Evolutionary conservation across 2,113 vertebrate species (phyloP).

Genomic region (Grallaria varia): DNA sequence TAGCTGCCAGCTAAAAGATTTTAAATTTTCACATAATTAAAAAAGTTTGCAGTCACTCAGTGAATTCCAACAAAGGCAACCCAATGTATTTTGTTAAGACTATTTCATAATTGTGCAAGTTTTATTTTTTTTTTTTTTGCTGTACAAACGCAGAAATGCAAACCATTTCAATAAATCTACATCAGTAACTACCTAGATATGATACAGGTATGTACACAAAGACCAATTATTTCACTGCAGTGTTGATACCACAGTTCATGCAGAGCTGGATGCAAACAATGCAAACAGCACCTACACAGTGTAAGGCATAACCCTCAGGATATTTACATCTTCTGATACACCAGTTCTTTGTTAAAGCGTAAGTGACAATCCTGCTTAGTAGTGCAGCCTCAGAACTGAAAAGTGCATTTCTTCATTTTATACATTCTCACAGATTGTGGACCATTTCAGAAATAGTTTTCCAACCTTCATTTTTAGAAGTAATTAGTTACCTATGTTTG

Average conservation of each 20-base stretch:
- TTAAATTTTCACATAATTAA: background rate
- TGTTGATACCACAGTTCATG: background rate
- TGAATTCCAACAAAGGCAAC: background rate
- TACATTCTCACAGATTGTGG: background rate
- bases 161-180: slow-evolving; percentile 8
- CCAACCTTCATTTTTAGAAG: background rate
- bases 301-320: background rate
- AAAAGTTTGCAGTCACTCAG: background rate
- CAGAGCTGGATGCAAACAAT: background rate
- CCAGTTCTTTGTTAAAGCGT: background rate
- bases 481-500: background rate
- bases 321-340: background rate
- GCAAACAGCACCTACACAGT: slow-evolving; percentile 1
- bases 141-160: slow-evolving; percentile 51
- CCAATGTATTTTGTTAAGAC: background rate
- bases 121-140: slow-evolving; percentile 54
- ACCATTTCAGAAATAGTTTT: background rate
- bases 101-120: background rate
- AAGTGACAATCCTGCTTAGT: background rate
- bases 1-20: background rate
- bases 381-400: slow-evolving; percentile 10
- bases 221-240: background rate
- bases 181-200: background rate
- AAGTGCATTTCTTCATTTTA: slow-evolving; percentile 48
- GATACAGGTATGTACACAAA: slow-evolving; percentile 37